A percentile compares a stretch with the other conserved stretches of the same genome.
Evolutionary conservation across 2,113 vertebrate genomes (phyloP).

Genomic region (Albula glossodonta): DNA sequence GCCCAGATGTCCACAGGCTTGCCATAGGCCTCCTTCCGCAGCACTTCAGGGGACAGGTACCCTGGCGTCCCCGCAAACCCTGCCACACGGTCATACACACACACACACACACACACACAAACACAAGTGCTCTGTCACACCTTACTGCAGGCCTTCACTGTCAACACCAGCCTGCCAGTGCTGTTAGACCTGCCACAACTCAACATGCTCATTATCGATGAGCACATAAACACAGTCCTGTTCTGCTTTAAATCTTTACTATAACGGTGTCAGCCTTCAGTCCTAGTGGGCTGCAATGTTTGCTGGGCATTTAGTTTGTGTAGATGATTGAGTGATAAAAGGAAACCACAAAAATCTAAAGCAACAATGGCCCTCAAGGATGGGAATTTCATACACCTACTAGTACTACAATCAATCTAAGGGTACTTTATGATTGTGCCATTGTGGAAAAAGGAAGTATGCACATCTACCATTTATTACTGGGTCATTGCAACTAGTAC

Average conservation of each 20-base stretch:
- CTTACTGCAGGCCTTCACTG: background rate
- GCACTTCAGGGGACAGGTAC: constrained; percentile 87
- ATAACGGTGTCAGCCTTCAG: too few species aligned
- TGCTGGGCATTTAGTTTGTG: too few species aligned
- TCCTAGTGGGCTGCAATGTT: too few species aligned
- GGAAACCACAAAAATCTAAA: too few species aligned
- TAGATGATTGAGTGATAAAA: too few species aligned
- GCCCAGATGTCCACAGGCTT: constrained; percentile 99
- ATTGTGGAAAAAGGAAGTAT: background rate
- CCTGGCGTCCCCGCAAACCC: constrained; percentile 90
- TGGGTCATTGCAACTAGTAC: background rate
- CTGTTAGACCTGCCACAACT: background rate
- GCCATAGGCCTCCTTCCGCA: constrained; percentile 96
- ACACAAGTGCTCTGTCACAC: background rate
- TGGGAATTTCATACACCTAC: too few species aligned
- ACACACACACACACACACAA: constrained; percentile 23
- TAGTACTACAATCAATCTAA: too few species aligned
- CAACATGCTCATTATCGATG: background rate
- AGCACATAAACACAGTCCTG: background rate
- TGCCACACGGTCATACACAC: constrained; percentile 45
- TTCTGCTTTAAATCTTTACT: too few species aligned
- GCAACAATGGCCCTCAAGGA: too few species aligned
- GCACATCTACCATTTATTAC: background rate
- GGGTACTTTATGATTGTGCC: background rate
- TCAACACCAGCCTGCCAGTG: background rate